Conservation (phyloP, 2,797 vertebrate genomes). For the Typhlichthys subterraneus region DNA sequence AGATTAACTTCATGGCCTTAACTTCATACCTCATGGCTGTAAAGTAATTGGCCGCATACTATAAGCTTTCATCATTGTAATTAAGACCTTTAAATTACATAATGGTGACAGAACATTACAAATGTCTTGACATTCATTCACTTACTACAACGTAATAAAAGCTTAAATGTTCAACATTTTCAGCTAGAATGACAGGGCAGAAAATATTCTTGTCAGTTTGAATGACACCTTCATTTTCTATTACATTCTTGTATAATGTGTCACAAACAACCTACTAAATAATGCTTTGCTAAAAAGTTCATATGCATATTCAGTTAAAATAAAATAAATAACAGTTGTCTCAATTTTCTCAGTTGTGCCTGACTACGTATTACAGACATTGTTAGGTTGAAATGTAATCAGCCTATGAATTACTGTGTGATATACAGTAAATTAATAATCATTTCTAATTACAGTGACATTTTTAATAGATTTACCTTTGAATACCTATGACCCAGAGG, state of each 20-base stretch:
- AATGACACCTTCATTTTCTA: conserved; percentile 68
- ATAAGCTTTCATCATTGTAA: too few species aligned
- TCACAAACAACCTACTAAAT: conserved; percentile 66
- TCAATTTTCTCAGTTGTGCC: too few species aligned
- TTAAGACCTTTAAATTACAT: not conserved
- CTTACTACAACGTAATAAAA: conserved; percentile 50
- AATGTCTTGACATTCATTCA: conserved; percentile 22
- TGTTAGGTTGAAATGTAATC: too few species aligned
- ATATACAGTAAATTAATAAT: too few species aligned
- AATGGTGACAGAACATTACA: not conserved
- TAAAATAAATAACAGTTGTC: not conserved
- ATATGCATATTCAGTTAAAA: conserved; percentile 21
- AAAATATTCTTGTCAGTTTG: conserved; percentile 78
- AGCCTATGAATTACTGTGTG: too few species aligned
- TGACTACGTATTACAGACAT: too few species aligned
- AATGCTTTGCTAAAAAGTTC: conserved; percentile 47
- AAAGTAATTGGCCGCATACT: too few species aligned
- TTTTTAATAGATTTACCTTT: too few species aligned
- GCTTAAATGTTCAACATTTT: conserved; percentile 54
- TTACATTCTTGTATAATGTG: conserved; percentile 62
- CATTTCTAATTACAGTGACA: too few species aligned
- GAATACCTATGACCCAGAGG: too few species aligned
- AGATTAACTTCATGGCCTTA: conserved; percentile 15
- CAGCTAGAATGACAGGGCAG: conserved; percentile 69
- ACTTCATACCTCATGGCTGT: too few species aligned